Base-by-base conservation (phyloP, 2,113 vertebrate species). In the Sinocyclocheilus rhinocerous region DNA sequence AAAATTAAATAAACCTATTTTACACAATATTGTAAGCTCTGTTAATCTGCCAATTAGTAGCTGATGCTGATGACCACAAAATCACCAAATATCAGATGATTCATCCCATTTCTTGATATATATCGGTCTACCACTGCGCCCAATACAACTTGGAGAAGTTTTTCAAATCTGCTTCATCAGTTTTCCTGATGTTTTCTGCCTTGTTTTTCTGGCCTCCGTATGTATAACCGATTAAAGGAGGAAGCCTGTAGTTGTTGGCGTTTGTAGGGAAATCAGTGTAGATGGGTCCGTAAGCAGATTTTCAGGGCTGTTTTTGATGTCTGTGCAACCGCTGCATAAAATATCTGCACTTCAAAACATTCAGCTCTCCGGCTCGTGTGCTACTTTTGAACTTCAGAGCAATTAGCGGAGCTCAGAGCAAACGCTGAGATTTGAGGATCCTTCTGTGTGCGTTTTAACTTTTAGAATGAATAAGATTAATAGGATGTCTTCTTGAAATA, bases 401-500 rank as follows among this genome's bases (percentile, higher is more conserved):
- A 59, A 70, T 24, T 10, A 73, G 48, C 1, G 52, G 12, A 18
- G 24, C n/a, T 29, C 42, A 13, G 73, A 29, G 75, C 22, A 8
- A n/a, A 39, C 18, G 55, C 76, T 39, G 52, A 79, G 76, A 15
- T n/a, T 1, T 45, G 22, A 39, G 29, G 45, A 42, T 61, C 57
- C 13, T n/a, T 3, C 72, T 76, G 72, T 55, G 39, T n/a, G 70
- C 24, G 48, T 18, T 48, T 55, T 77, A 8, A 48, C 15, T 6
- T 22, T 36, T 24, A 69, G 57, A 45, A 18, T 48, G 12, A 61
- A 42, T 48, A 36, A 45, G 36, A 61, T 4, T n/a, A 84, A 83
- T 36, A n/a, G 24, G 24, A 65, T 73, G 75, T 69, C 48, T 69
- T 77, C 26, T 42, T 78, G 63, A 79, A 70, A 69, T 82, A 82